Evolutionary conservation across 2,113 vertebrate species (phyloP).

Genomic region (Brachirus orientalis): DNA sequence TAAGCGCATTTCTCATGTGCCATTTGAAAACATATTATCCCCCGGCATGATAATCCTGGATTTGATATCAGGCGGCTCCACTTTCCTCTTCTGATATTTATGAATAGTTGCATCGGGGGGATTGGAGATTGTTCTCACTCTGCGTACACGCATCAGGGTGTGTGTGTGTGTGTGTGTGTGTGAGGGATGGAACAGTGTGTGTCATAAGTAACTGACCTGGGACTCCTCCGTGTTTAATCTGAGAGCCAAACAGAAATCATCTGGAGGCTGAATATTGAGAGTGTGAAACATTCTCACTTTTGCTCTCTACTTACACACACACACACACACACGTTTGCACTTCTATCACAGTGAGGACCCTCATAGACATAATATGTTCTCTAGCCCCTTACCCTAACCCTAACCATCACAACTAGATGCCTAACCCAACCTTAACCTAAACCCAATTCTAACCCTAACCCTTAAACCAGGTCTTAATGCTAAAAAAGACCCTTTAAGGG

Average conservation of each 20-base stretch:
- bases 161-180: constrained; percentile 43
- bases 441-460: too few species aligned
- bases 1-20: constrained; percentile 72
- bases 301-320: constrained; percentile 17
- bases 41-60: constrained; percentile 57
- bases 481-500: too few species aligned
- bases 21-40: constrained; percentile 69
- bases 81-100: constrained; percentile 74
- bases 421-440: too few species aligned
- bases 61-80: constrained; percentile 68
- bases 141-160: constrained; percentile 28
- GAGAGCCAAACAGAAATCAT: constrained; percentile 74
- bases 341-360: too few species aligned
- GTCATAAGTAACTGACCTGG: constrained; percentile 79
- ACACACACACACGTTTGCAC: constrained; percentile 32
- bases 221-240: constrained; percentile 80
- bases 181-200: constrained; percentile 72
- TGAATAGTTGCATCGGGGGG: constrained; percentile 70
- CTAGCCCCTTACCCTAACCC: too few species aligned
- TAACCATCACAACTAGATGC: too few species aligned
- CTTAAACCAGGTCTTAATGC: too few species aligned
- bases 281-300: constrained; percentile 40
- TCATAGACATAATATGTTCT: too few species aligned
- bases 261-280: constrained; percentile 75
- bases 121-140: constrained; percentile 64